These are phyloP conservation scores for Brachyrhaphis roseni DNA, from an alignment of 2,797 vertebrate genomes.

Conservation along the genomic window DNA sequence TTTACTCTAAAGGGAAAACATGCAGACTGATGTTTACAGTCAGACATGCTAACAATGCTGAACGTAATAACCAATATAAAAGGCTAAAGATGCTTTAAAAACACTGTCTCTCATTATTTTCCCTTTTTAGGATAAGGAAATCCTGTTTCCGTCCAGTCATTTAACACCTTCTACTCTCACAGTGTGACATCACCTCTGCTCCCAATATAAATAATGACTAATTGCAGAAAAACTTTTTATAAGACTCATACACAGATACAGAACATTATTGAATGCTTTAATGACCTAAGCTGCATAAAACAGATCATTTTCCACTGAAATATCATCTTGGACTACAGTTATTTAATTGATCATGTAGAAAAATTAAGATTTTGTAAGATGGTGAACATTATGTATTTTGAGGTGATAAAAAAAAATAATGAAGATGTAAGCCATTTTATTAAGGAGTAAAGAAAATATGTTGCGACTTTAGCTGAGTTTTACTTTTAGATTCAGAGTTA, in stretches of 20 bases:
- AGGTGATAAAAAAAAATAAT: not conserved
- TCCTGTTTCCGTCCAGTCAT: not conserved
- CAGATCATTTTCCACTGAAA: not conserved
- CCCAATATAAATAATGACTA: not conserved
- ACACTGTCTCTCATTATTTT: not conserved
- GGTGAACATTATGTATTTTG: not conserved
- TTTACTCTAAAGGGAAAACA: not conserved
- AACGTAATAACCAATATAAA: not conserved
- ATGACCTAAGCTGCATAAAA: not conserved
- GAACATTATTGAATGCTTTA: not conserved
- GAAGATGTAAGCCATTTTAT: not conserved
- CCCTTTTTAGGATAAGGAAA: not conserved
- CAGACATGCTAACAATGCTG: not conserved
- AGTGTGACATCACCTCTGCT: not conserved
- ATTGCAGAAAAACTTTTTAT: not conserved
- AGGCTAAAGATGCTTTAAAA: not conserved
- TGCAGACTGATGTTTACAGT: not conserved
- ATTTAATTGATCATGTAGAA: not conserved
- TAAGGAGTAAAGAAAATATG: not conserved
- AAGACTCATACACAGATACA: not conserved
- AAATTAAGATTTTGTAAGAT: not conserved
- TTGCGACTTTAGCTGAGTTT: not conserved
- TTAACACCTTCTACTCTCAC: not conserved
- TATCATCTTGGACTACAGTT: not conserved
- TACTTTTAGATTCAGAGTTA: not conserved